Conservation (phyloP, 92 coral and sea anemone species). For the Porites lobata region DNA sequence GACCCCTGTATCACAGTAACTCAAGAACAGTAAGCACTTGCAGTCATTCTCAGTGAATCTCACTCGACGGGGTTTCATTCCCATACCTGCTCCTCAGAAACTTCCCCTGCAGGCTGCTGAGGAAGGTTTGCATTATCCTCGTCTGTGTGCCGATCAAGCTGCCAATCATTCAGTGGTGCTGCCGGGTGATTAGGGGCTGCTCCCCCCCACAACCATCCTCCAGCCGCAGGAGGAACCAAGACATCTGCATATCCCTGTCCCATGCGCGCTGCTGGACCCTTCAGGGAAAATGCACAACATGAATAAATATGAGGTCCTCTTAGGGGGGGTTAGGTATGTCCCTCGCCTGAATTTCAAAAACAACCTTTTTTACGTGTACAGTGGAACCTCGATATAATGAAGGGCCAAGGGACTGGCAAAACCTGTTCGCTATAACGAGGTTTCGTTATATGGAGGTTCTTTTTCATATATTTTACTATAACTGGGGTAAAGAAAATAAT, state of each 20-base stretch:
- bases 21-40: too few relatives aligned
- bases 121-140: conserved; percentile 65
- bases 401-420: too few relatives aligned
- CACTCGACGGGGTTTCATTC: too few relatives aligned
- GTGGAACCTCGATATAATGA: too few relatives aligned
- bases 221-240: conserved; percentile 76
- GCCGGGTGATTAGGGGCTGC: conserved; percentile 11
- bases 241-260: conserved; percentile 97
- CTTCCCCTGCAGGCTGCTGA: conserved; percentile 94
- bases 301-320: not conserved
- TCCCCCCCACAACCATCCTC: conserved; percentile 77
- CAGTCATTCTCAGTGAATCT: too few relatives aligned
- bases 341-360: not conserved
- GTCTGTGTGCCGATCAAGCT: conserved; percentile 36
- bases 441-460: too few relatives aligned
- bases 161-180: conserved; percentile 50
- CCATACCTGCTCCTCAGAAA: conserved; percentile 92
- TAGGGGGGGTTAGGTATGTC: too few relatives aligned
- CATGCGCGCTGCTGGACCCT: conserved; percentile 76
- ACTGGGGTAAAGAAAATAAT: too few relatives aligned
- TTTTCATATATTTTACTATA: too few relatives aligned
- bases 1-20: too few relatives aligned
- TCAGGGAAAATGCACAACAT: not conserved
- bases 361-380: too few relatives aligned
- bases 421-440: too few relatives aligned